phyloP scores from a whole-genome alignment of 2,113 vertebrate species.

The Athene cunicularia region DNA sequence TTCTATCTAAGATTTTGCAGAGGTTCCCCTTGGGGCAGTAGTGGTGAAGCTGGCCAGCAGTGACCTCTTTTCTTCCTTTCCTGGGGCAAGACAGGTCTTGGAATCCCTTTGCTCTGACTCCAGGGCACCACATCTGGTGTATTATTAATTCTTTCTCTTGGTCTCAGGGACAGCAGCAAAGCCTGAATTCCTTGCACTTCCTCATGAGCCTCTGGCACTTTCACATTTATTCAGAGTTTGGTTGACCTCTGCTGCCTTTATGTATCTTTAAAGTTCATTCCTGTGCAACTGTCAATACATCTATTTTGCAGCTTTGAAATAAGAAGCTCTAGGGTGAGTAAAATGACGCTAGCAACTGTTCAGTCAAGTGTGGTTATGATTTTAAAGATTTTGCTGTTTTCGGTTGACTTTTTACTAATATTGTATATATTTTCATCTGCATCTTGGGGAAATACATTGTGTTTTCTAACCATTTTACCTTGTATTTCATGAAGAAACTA shows the following conservation, averaged over 20 bases:
- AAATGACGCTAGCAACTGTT: neutral
- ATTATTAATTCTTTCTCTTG: neutral
- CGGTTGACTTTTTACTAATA: constrained; percentile 28
- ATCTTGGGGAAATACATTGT: neutral
- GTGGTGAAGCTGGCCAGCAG: neutral
- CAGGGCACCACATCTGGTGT: neutral
- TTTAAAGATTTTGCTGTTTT: neutral
- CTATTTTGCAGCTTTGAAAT: constrained; percentile 3
- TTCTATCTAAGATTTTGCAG: neutral
- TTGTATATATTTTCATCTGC: neutral
- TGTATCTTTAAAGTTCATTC: constrained; percentile 56
- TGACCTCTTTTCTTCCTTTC: neutral
- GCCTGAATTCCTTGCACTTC: constrained; percentile 3
- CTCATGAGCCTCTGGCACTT: neutral
- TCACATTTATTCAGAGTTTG: constrained; percentile 53
- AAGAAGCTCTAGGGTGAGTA: constrained; percentile 37
- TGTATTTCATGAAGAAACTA: neutral
- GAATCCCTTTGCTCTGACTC: neutral
- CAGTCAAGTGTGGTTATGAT: neutral
- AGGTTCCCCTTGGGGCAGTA: neutral
- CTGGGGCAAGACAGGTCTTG: neutral
- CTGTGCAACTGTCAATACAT: constrained; percentile 42
- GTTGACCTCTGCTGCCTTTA: constrained; percentile 41
- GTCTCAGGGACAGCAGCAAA: neutral
- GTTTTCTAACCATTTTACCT: neutral